Conservation (phyloP, 2,888 invertebrate species). For the Brachypalpus laphriformis region DNA sequence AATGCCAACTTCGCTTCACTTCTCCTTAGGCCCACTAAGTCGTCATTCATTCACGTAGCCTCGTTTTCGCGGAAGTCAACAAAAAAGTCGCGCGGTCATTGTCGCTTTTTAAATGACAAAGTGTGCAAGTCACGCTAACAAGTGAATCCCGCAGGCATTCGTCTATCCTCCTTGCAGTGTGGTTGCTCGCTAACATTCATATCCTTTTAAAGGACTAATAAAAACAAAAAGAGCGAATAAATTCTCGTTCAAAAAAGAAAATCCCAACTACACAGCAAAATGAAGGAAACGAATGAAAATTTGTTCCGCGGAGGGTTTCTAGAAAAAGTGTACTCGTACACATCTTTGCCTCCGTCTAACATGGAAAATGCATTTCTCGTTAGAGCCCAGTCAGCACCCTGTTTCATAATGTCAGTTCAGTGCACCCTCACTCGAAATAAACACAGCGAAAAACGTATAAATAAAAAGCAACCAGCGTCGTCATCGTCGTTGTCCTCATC, state of each 20-base stretch:
- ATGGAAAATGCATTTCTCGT: constrained; percentile 73
- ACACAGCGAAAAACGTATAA: constrained; percentile 55
- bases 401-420: constrained; percentile 70
- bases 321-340: constrained; percentile 15
- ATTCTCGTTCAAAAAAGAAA: constrained; percentile 53
- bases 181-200: constrained; percentile 65
- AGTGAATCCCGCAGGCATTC: constrained; percentile 72
- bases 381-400: constrained; percentile 62
- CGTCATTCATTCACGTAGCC: constrained; percentile 48
- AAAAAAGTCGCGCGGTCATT: constrained; percentile 71
- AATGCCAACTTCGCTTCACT: background rate
- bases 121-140: constrained; percentile 73
- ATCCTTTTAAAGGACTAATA: constrained; percentile 71
- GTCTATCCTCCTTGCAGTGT: constrained; percentile 47
- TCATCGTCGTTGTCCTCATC: background rate
- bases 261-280: constrained; percentile 34
- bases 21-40: constrained; percentile 20
- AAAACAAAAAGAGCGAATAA: constrained; percentile 66
- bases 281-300: constrained; percentile 64
- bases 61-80: constrained; percentile 55
- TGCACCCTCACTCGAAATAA: constrained; percentile 70
- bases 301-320: constrained; percentile 60
- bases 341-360: constrained; percentile 46
- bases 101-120: constrained; percentile 67
- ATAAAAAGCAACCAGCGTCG: constrained; percentile 54